A percentile compares a stretch with the other conserved stretches of the same genome.
Evolutionary conservation across 2,113 vertebrate species (phyloP).

Genomic region (Laticauda laticaudata): DNA sequence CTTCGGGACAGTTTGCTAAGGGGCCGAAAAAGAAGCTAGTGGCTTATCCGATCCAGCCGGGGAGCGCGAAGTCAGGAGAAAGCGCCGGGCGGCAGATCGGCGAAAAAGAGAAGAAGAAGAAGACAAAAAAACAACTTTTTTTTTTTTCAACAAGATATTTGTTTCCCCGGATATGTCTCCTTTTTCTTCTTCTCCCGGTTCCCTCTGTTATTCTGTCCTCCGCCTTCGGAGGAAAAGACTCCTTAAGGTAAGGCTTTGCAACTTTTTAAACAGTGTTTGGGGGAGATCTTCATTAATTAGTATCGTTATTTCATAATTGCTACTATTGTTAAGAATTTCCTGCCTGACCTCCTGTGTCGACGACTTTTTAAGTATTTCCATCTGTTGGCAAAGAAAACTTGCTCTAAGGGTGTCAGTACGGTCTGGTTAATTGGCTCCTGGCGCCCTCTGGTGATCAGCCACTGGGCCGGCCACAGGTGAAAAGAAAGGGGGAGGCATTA

Average conservation of each 20-base stretch:
- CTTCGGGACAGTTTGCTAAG: not conserved
- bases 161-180: not conserved
- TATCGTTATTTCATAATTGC: not conserved
- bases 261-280: not conserved
- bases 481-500: not conserved
- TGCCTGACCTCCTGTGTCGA: not conserved
- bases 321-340: not conserved
- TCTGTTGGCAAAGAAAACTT: slow-evolving; percentile 57
- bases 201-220: not conserved
- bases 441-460: slow-evolving; percentile 61
- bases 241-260: slow-evolving; percentile 41
- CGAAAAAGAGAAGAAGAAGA: not conserved
- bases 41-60: not conserved
- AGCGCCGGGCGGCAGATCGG: not conserved
- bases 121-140: not conserved
- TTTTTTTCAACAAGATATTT: not conserved
- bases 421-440: slow-evolving; percentile 5
- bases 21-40: not conserved
- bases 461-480: not conserved
- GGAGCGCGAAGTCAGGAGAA: too few species aligned
- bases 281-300: not conserved
- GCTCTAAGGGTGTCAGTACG: slow-evolving; percentile 35
- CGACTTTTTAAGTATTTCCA: slow-evolving; percentile 9
- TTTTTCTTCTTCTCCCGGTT: not conserved
- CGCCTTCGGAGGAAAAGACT: not conserved